A percentile compares a stretch with the other conserved stretches of the same genome.
phyloP scores from a whole-genome alignment of 1,140 invertebrate genomes.

The Halictus rubicundus region DNA sequence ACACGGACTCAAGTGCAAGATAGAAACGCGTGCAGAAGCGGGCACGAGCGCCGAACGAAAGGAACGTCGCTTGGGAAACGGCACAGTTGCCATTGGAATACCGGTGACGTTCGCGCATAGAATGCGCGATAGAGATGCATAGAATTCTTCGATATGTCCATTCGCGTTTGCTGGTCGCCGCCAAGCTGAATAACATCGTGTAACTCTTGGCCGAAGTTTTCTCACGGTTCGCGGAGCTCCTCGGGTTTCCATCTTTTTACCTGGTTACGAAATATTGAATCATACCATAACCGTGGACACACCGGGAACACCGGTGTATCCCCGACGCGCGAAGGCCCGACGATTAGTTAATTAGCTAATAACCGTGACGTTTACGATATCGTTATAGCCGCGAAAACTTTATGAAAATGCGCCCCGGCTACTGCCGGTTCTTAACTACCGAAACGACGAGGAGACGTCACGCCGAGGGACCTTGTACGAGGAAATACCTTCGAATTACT shows the following conservation, averaged over 20 bases:
- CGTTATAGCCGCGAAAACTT: slow-evolving; percentile 20
- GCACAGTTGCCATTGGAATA: slow-evolving; percentile 40
- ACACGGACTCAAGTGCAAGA: no score
- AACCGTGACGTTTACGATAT: slow-evolving; percentile 39
- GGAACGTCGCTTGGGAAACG: slow-evolving; percentile 34
- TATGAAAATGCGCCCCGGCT: neutral
- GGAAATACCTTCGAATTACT: no score
- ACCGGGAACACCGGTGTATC: no score
- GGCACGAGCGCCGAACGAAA: neutral
- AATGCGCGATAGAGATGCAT: slow-evolving; percentile 39
- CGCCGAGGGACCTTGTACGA: no score
- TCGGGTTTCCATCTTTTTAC: slow-evolving; percentile 4
- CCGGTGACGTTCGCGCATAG: slow-evolving; percentile 35
- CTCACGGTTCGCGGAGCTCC: slow-evolving; percentile 11
- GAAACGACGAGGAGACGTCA: neutral
- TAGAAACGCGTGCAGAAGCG: no score
- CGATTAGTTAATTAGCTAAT: slow-evolving; percentile 30
- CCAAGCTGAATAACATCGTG: neutral
- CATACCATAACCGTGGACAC: neutral
- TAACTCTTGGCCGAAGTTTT: neutral
- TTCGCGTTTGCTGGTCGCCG: neutral
- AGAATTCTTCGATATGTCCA: slow-evolving; percentile 32
- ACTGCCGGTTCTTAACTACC: slow-evolving; percentile 26
- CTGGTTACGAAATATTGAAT: slow-evolving; percentile 25
- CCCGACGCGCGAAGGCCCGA: neutral